These are phyloP conservation scores for Labrus mixtus DNA, from an alignment of 2,113 vertebrate genomes.

Conservation along the genomic window DNA sequence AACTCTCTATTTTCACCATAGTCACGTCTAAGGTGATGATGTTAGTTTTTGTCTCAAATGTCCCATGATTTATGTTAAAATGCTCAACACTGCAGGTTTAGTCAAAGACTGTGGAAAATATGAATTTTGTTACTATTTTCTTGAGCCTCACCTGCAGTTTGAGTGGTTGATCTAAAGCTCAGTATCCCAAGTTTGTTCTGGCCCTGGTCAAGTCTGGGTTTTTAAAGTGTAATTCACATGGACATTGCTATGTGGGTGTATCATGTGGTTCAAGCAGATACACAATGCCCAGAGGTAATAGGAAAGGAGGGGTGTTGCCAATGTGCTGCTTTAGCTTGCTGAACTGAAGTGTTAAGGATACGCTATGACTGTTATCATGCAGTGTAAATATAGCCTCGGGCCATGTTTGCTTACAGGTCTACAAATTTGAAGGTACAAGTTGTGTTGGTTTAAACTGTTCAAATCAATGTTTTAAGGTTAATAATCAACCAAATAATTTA, in stretches of 20 bases:
- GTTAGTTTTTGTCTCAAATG: slow-evolving; percentile 19
- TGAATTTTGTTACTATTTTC: too few relatives aligned
- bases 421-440: too few relatives aligned
- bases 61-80: background rate
- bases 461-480: too few relatives aligned
- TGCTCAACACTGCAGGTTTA: background rate
- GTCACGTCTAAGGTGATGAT: background rate
- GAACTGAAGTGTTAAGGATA: background rate
- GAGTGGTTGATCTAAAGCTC: background rate
- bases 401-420: too few relatives aligned
- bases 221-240: too few relatives aligned
- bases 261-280: too few relatives aligned
- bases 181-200: background rate
- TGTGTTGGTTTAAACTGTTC: too few relatives aligned
- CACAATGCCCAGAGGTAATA: background rate
- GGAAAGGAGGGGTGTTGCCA: background rate
- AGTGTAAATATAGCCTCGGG: too few relatives aligned
- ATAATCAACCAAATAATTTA: too few relatives aligned
- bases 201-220: background rate
- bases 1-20: slow-evolving; percentile 14
- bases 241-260: too few relatives aligned
- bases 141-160: background rate
- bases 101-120: background rate
- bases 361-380: too few relatives aligned
- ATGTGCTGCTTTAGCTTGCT: background rate